Conservation (phyloP, 2,888 invertebrate genomes). For the Rhopalosiphum nymphaeae region DNA sequence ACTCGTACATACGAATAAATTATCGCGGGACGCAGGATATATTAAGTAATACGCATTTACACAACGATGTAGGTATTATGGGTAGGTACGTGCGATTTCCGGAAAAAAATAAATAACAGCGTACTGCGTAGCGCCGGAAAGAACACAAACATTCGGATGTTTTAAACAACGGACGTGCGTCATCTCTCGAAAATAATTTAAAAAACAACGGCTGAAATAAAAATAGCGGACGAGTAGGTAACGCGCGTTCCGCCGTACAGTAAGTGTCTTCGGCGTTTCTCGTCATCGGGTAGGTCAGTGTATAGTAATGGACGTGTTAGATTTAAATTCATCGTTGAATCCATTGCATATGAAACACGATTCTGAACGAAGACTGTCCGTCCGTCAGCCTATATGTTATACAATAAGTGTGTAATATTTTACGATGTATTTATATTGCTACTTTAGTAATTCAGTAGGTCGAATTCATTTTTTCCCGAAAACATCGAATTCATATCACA, state of each 20-base stretch:
- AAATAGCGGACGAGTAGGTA: not conserved
- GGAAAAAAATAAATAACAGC: not conserved
- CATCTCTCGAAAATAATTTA: not conserved
- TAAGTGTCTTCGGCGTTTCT: not conserved
- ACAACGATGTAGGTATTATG: not conserved
- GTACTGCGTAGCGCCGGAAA: not conserved
- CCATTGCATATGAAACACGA: not conserved
- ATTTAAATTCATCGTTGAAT: not conserved
- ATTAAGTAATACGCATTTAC: not conserved
- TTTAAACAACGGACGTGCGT: not conserved
- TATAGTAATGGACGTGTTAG: not conserved
- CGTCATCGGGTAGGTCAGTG: not conserved
- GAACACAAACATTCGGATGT: not conserved
- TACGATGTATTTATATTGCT: not conserved
- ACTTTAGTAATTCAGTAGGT: not conserved
- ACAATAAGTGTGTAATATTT: no score
- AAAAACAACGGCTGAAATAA: not conserved
- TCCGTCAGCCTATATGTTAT: not conserved
- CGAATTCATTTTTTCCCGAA: not conserved
- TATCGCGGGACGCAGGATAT: not conserved
- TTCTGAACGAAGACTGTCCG: not conserved
- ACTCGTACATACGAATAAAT: not conserved
- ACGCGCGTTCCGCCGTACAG: not conserved
- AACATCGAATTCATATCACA: not conserved
- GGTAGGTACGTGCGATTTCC: conserved; percentile 3